Evolutionary conservation across 2,113 vertebrate species (phyloP).

Genomic region (Clarias batrachus): DNA sequence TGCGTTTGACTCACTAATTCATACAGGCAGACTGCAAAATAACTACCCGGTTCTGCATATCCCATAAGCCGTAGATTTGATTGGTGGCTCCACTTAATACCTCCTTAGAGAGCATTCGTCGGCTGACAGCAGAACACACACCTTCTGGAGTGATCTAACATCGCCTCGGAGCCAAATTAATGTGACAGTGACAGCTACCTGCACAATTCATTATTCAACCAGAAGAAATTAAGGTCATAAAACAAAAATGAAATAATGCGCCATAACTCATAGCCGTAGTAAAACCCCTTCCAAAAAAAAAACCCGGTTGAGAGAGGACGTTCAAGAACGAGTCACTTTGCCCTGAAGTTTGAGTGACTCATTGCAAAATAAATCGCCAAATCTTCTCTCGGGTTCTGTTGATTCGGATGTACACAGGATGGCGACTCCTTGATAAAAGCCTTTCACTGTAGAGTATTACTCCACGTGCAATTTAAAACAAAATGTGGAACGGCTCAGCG

Average conservation of each 20-base stretch:
- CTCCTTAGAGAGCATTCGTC: conserved; percentile 31
- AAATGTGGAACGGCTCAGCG: not conserved
- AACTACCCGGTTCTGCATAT: conserved; percentile 16
- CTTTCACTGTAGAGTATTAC: not conserved
- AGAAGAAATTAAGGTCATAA: conserved; percentile 55
- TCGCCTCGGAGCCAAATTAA: conserved; percentile 34
- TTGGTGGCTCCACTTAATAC: conserved; percentile 37
- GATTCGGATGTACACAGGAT: not conserved
- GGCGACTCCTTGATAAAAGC: not conserved
- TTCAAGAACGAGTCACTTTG: not conserved
- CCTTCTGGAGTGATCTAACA: conserved; percentile 26
- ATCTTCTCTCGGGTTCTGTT: not conserved
- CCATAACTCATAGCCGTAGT: conserved; percentile 50
- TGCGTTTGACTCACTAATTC: conserved; percentile 13
- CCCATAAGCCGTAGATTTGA: conserved; percentile 30
- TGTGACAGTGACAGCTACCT: conserved; percentile 40
- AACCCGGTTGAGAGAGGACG: not conserved
- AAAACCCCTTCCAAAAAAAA: not conserved
- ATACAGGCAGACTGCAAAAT: conserved; percentile 21
- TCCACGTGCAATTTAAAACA: conserved; percentile 2
- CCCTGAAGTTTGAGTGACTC: conserved; percentile 3
- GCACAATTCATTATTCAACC: conserved; percentile 59
- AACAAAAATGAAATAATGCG: conserved; percentile 53
- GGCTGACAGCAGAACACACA: conserved; percentile 29
- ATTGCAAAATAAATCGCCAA: not conserved